phyloP scores from a whole-genome alignment of 30 jellyfish, hydroid and myxozoan genomes.

The Clytia hemisphaerica region DNA sequence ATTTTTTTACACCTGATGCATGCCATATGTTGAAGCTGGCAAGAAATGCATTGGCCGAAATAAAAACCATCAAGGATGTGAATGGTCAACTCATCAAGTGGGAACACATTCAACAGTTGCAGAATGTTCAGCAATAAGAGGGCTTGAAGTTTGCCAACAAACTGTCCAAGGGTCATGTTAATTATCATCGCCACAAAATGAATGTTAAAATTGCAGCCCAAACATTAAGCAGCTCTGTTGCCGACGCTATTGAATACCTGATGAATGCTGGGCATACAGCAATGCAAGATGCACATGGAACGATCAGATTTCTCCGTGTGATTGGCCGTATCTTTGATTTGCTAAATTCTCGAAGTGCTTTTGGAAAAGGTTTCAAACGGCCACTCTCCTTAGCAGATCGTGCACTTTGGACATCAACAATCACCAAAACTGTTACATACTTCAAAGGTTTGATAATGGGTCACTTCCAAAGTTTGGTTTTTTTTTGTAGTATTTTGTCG shows the following conservation, averaged over 20 bases:
- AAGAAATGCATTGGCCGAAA: constrained; percentile 47
- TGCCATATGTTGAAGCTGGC: constrained; percentile 45
- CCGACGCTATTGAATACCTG: constrained; percentile 45
- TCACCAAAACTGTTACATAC: neutral
- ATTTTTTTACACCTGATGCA: too few relatives aligned
- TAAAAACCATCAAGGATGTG: constrained; percentile 3
- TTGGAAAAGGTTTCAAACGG: constrained; percentile 27
- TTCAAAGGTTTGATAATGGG: neutral
- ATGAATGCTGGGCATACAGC: constrained; percentile 12
- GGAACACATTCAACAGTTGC: constrained; percentile 16
- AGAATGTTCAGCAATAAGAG: constrained; percentile 22
- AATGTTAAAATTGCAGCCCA: constrained; percentile 43
- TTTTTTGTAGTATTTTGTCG: too few relatives aligned
- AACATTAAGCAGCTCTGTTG: constrained; percentile 41
- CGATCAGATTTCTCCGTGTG: constrained; percentile 5
- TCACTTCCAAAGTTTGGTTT: too few relatives aligned
- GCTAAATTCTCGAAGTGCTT: constrained; percentile 21
- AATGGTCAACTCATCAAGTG: constrained; percentile 7
- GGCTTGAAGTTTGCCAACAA: constrained; percentile 31
- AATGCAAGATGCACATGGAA: constrained; percentile 20
- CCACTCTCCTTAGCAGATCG: constrained; percentile 2
- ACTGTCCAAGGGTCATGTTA: constrained; percentile 1
- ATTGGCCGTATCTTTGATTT: constrained; percentile 25
- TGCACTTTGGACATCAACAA: neutral
- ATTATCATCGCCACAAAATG: constrained; percentile 39